A percentile compares a stretch with the other conserved stretches of the same genome.
phyloP scores from a whole-genome alignment of 1,140 invertebrate genomes.

The Aphaenogaster rudis region DNA sequence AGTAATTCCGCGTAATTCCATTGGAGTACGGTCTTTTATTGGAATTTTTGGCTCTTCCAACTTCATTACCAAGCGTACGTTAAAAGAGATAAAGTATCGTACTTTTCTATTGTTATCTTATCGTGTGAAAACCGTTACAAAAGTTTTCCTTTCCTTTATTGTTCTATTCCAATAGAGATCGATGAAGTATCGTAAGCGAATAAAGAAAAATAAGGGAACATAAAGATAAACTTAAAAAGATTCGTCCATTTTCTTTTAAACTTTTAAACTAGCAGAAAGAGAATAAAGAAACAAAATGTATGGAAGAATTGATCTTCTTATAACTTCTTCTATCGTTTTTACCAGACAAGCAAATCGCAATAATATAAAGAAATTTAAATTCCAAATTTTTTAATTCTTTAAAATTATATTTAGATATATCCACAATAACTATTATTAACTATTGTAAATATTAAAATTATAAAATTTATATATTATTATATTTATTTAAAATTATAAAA shows the following conservation, averaged over 20 bases:
- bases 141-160: not conserved
- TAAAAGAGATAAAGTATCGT: not conserved
- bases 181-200: not conserved
- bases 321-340: not conserved
- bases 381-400: not conserved
- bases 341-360: not conserved
- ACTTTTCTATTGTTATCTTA: not conserved
- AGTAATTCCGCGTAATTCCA: slow-evolving; percentile 39
- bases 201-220: not conserved
- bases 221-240: not conserved
- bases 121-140: not conserved
- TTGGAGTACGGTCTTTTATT: slow-evolving; percentile 1
- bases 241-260: not conserved
- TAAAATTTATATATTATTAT: not conserved
- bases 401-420: not conserved
- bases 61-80: not conserved
- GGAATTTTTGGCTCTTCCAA: not conserved
- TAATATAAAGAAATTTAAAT: not conserved
- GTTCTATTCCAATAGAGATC: slow-evolving; percentile 14
- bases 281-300: not conserved
- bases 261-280: not conserved
- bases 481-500: not conserved
- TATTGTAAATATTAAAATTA: not conserved
- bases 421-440: not conserved
- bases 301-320: not conserved